A percentile compares a stretch with the other conserved stretches of the same genome.
phyloP scores from a whole-genome alignment of 1,140 invertebrate genomes.

The Drosophila biarmipes region DNA sequence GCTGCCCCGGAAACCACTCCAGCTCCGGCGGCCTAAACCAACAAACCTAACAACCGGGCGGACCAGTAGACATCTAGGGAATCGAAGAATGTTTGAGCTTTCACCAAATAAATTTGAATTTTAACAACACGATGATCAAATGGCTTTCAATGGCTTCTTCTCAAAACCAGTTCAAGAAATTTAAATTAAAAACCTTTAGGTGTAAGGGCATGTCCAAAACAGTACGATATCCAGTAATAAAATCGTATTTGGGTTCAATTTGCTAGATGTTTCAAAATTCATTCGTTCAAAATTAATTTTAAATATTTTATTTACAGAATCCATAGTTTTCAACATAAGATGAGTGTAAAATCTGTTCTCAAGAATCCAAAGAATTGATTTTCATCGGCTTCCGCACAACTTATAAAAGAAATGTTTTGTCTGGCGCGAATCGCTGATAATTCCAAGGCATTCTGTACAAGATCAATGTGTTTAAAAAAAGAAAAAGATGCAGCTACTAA shows the following conservation, averaged over 20 bases:
- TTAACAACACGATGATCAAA: slow-evolving; percentile 1
- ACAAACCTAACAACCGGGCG: background rate
- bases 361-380: background rate
- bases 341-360: too few relatives aligned
- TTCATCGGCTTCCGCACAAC: background rate
- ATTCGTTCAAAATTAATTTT: too few relatives aligned
- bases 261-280: too few relatives aligned
- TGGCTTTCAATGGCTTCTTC: background rate
- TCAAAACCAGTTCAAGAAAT: background rate
- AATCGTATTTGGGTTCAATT: background rate
- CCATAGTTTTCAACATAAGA: too few relatives aligned
- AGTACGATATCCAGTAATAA: background rate
- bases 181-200: too few relatives aligned
- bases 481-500: slow-evolving; percentile 16
- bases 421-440: slow-evolving; percentile 5
- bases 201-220: too few relatives aligned
- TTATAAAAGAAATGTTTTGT: slow-evolving; percentile 1
- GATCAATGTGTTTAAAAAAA: background rate
- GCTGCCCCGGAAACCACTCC: background rate
- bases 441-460: slow-evolving; percentile 15
- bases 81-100: slow-evolving; percentile 14
- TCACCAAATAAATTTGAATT: slow-evolving; percentile 13
- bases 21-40: background rate
- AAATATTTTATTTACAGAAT: too few relatives aligned
- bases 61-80: slow-evolving; percentile 8